Conservation (phyloP, 2,797 vertebrate genomes). For the Leontocebus nigricollis region DNA sequence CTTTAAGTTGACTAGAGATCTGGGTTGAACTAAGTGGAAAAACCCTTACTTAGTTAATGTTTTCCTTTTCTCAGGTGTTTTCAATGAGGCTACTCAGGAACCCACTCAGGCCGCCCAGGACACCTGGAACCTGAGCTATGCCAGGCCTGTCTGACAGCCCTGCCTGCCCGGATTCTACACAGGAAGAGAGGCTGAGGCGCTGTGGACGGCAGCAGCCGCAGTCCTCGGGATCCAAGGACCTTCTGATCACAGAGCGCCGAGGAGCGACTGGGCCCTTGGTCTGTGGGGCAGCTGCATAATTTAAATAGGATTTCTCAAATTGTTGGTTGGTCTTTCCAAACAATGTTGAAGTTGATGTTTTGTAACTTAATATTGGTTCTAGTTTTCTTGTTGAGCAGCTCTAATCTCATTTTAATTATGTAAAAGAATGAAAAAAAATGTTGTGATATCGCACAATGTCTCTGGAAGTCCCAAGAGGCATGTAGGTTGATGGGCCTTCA, state of each 20-base stretch:
- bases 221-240: neutral
- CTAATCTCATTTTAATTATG: neutral
- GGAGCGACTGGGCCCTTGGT: rapidly evolving
- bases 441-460: neutral
- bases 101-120: neutral
- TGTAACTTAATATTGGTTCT: neutral
- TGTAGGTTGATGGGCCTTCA: constrained; percentile 60
- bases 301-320: neutral
- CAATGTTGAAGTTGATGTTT: neutral
- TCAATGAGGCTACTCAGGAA: neutral
- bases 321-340: neutral
- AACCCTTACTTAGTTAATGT: rapidly evolving
- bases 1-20: rapidly evolving
- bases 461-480: neutral
- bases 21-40: neutral
- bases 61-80: neutral
- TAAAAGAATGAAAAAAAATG: neutral
- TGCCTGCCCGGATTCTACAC: neutral
- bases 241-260: neutral
- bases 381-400: neutral
- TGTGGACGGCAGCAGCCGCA: neutral
- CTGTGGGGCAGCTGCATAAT: too few relatives aligned
- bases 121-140: neutral
- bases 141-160: neutral
- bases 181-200: neutral